phyloP scores from a whole-genome alignment of 1,140 invertebrate genomes.

The Trachymyrmex cornetzi region DNA sequence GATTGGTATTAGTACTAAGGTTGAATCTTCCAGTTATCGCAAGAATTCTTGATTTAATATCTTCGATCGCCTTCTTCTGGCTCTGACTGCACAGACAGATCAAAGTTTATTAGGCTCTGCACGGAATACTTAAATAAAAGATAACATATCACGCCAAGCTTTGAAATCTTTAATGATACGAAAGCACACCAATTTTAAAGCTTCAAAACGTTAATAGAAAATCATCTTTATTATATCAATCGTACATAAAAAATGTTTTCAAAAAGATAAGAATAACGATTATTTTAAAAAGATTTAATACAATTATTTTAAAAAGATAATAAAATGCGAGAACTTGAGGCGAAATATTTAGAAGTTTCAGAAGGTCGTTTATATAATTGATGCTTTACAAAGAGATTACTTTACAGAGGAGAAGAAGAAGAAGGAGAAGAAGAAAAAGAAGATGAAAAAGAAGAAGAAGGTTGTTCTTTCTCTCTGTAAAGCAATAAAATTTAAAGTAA shows the following conservation, averaged over 20 bases:
- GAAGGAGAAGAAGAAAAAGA: too few species aligned
- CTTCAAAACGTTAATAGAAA: background rate
- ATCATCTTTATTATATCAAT: background rate
- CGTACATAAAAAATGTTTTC: too few species aligned
- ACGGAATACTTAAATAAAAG: slow-evolving; percentile 19
- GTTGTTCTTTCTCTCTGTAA: background rate
- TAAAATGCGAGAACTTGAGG: background rate
- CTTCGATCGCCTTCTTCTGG: slow-evolving; percentile 84
- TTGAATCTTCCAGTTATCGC: slow-evolving; percentile 84
- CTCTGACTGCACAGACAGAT: slow-evolving; percentile 82
- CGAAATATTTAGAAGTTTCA: background rate
- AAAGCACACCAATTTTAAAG: background rate
- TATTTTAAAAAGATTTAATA: background rate
- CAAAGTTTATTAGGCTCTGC: slow-evolving; percentile 36
- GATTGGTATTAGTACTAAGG: slow-evolving; percentile 77
- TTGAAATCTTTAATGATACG: background rate
- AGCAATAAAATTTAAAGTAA: background rate
- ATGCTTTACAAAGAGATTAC: too few species aligned
- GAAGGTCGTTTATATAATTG: background rate
- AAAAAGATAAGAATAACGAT: too few species aligned
- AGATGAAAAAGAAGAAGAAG: too few species aligned
- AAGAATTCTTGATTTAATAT: slow-evolving; percentile 83
- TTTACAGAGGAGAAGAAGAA: too few species aligned
- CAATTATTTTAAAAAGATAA: background rate
- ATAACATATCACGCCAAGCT: slow-evolving; percentile 17